Evolutionary conservation across 1,140 invertebrate genomes (phyloP), one percentile per base, ranked within the genome.

Genomic region (Megalonaias nervosa): DNA sequence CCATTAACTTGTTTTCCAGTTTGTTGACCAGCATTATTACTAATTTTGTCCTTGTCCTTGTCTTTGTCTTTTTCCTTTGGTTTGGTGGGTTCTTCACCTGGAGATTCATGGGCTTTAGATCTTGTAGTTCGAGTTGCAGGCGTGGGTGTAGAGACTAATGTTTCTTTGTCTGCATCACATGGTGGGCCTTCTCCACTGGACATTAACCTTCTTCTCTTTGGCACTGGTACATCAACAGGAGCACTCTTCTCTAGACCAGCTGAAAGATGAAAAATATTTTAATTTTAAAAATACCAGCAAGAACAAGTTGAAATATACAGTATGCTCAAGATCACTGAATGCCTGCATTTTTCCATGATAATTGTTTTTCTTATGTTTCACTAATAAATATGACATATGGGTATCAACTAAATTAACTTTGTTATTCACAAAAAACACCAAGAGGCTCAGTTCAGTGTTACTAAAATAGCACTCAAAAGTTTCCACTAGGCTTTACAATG

Each of bases 91-190:
- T 75, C 62, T 1, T 65, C 31, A 12, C 56, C 26, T 13, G 75
- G 72, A 72, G 71, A 78, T 48, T 72, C 73, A 70, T 78, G 75
- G 2, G 57, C 72, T 64, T 77, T 83, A 31, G 77, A 82, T 55
- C 75, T 65, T 71, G 78, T 79, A 60, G 69, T 77, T 67, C 79
- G 68, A 48, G 77, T 76, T 1, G 61, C 59, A 38, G 75, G 23
- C 31, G 60, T 48, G 59, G 68, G 66, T 58, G 57, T 64, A 58
- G 79, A 79, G 48, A 68, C 75, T 62, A 81, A 79, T 58, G 74
- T 57, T n/a, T 76, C 79, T 4, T 61, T 65, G 4, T 67, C 69
- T 19, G 71, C 72, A 16, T 81, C 64, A 19, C 21, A 31, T n/a
- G 67, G 61, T 48, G 57, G 31, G n/a, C n/a, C 48, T 67, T n/a